Evolutionary conservation across 2,113 vertebrate genomes (phyloP).

Genomic region (Chiloscyllium plagiosum): DNA sequence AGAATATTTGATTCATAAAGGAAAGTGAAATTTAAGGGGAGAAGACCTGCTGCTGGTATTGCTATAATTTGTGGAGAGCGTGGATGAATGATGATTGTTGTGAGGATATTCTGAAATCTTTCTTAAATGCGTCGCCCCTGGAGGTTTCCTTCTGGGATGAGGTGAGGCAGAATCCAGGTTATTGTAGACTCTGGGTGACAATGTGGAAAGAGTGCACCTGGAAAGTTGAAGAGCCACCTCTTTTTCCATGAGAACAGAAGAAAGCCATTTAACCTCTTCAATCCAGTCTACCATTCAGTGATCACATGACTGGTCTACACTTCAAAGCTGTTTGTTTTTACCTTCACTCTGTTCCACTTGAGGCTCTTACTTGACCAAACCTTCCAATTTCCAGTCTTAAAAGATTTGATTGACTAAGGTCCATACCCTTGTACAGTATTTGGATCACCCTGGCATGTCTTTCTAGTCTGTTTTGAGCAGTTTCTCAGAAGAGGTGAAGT

Average conservation of each 20-base stretch:
- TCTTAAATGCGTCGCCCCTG: background rate
- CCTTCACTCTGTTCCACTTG: background rate
- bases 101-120: background rate
- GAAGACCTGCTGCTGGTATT: background rate
- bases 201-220: background rate
- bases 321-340: background rate
- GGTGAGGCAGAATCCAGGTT: background rate
- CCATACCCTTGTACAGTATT: too few species aligned
- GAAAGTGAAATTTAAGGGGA: background rate
- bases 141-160: background rate
- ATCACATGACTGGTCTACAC: background rate
- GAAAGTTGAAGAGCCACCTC: background rate
- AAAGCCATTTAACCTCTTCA: background rate
- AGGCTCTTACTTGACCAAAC: background rate
- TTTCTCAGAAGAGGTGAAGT: background rate
- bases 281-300: background rate
- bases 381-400: background rate
- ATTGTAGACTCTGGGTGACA: background rate
- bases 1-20: background rate
- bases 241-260: background rate
- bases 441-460: too few species aligned
- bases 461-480: too few species aligned
- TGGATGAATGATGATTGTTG: background rate
- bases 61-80: background rate
- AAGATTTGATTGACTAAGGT: background rate